phyloP scores from a whole-genome alignment of 2,797 vertebrate genomes.

The Myripristis jacobus region DNA sequence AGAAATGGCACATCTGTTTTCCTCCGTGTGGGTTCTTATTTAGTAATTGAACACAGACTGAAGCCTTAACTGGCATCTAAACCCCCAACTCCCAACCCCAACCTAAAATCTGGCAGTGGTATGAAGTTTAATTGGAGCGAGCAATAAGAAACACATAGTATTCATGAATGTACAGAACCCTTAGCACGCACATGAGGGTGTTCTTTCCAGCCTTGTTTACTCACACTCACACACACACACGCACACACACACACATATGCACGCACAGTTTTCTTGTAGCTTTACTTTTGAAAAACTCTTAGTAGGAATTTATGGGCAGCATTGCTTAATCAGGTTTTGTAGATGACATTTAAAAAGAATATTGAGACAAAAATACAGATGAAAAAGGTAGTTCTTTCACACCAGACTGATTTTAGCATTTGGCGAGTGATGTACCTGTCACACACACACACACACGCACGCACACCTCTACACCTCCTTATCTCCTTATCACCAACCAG shows the following conservation, averaged over 20 bases:
- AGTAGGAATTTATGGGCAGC: neutral
- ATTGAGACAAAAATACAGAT: constrained; percentile 13
- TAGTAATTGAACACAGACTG: constrained; percentile 43
- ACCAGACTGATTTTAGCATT: neutral
- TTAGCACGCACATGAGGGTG: neutral
- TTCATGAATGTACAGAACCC: neutral
- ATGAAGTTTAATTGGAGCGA: constrained; percentile 22
- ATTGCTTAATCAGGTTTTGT: neutral
- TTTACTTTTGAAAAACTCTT: no score
- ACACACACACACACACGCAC: neutral
- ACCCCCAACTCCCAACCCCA: neutral
- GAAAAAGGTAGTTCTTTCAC: neutral
- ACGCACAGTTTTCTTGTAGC: no score
- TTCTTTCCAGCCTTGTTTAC: no score
- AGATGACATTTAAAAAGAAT: neutral
- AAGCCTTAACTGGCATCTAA: neutral
- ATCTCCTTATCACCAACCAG: neutral
- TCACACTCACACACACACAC: no score
- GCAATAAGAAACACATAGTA: neutral
- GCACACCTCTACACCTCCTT: no score
- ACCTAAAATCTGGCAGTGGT: constrained; percentile 1
- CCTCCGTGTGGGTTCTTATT: constrained; percentile 8
- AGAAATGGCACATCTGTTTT: constrained; percentile 53
- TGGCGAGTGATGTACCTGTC: neutral
- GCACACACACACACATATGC: no score